Conservation (phyloP, 2,888 invertebrate genomes). For the Cheilosia vulpina region DNA sequence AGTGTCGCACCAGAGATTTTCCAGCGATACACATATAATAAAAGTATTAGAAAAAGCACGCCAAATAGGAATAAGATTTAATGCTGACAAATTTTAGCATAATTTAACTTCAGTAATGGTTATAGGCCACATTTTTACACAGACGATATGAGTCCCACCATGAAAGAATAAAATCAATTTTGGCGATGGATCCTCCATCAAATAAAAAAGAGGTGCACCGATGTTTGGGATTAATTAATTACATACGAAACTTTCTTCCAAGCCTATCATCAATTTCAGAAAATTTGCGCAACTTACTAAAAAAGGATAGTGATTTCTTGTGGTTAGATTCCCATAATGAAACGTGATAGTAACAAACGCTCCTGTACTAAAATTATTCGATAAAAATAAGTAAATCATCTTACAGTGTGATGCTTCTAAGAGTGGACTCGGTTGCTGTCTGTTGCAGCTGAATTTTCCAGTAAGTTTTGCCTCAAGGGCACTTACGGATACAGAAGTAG, state of each 20-base stretch:
- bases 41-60: slow-evolving; percentile 2
- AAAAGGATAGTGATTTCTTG: slow-evolving; percentile 4
- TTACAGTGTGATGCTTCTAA: slow-evolving; percentile 8
- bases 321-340: slow-evolving; percentile 12
- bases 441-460: background rate
- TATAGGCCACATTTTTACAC: too few relatives aligned
- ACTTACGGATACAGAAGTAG: background rate
- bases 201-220: slow-evolving; percentile 14
- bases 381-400: slow-evolving; percentile 2
- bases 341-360: background rate
- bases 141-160: too few relatives aligned
- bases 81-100: too few relatives aligned
- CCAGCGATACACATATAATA: too few relatives aligned
- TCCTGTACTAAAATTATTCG: background rate
- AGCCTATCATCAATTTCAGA: background rate
- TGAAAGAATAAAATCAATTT: background rate
- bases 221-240: background rate
- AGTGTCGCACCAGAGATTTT: too few relatives aligned
- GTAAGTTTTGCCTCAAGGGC: slow-evolving; percentile 22
- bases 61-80: background rate
- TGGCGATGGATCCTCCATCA: background rate
- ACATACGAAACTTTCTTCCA: background rate
- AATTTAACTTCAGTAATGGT: too few relatives aligned
- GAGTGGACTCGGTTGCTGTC: slow-evolving; percentile 9
- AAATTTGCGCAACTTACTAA: background rate